Evolutionary conservation across 2,797 vertebrate genomes (phyloP).

Genomic region (Oreochromis mossambicus): DNA sequence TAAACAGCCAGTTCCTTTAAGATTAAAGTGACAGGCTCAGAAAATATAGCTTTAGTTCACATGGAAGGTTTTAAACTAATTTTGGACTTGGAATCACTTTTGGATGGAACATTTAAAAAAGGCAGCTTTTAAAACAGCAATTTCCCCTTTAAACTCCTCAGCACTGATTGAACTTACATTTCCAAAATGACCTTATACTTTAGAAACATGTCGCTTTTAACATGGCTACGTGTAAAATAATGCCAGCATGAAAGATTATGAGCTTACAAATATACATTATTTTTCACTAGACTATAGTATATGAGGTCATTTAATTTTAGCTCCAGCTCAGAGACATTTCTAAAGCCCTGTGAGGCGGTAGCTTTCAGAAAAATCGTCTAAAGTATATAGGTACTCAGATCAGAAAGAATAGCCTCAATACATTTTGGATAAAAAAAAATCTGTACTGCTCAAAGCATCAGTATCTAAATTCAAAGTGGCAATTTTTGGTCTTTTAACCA

Average conservation of each 20-base stretch:
- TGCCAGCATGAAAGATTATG: neutral
- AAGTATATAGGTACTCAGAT: neutral
- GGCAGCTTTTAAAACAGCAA: neutral
- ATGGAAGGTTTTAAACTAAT: neutral
- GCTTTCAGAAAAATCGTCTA: neutral
- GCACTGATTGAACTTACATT: neutral
- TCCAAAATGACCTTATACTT: neutral
- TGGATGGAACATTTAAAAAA: neutral
- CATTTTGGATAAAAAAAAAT: neutral
- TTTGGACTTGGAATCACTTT: neutral
- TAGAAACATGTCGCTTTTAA: neutral
- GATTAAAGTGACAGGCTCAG: neutral
- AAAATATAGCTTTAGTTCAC: neutral
- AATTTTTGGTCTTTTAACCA: neutral
- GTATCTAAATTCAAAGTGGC: neutral
- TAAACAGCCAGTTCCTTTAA: neutral
- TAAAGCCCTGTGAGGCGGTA: neutral
- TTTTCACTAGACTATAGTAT: neutral
- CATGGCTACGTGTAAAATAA: rapidly evolving
- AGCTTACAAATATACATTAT: neutral
- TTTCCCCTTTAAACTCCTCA: neutral
- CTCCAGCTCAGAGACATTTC: neutral
- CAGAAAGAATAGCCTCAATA: neutral
- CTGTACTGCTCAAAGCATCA: neutral
- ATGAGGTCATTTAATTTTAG: neutral